Evolutionary conservation across 2,113 vertebrate species (phyloP).

Genomic region (Melanerpes formicivorus): DNA sequence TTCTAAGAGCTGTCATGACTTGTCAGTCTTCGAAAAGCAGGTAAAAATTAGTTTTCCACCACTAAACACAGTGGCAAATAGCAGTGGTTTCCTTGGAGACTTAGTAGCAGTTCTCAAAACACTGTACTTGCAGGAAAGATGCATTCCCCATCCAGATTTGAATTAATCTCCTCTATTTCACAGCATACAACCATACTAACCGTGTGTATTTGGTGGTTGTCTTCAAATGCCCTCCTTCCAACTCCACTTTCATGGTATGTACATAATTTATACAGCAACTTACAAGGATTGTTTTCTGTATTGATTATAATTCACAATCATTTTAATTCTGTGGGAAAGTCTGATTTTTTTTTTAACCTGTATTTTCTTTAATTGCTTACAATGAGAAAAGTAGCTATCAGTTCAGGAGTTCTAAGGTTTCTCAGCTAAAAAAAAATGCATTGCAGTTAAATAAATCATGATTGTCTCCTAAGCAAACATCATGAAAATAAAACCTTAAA

Average conservation of each 20-base stretch:
- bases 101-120: slow-evolving; percentile 55
- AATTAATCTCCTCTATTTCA: slow-evolving; percentile 8
- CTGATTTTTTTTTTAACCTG: rapidly evolving
- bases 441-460: not conserved
- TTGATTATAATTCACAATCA: not conserved
- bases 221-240: not conserved
- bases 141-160: slow-evolving; percentile 13
- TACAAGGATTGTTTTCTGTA: not conserved
- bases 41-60: slow-evolving; percentile 77
- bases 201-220: not conserved
- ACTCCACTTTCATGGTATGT: not conserved
- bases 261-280: not conserved
- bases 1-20: slow-evolving; percentile 75
- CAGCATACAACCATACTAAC: not conserved
- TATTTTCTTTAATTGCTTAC: not conserved
- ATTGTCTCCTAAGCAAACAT: not conserved
- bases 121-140: not conserved
- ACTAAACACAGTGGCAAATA: slow-evolving; percentile 75
- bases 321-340: not conserved
- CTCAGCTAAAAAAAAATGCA: not conserved
- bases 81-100: slow-evolving; percentile 78
- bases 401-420: not conserved
- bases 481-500: not conserved
- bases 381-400: not conserved
- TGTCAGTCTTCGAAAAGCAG: slow-evolving; percentile 74